Evolutionary conservation across 2,797 vertebrate genomes (phyloP).

Genomic region (Leontocebus nigricollis): DNA sequence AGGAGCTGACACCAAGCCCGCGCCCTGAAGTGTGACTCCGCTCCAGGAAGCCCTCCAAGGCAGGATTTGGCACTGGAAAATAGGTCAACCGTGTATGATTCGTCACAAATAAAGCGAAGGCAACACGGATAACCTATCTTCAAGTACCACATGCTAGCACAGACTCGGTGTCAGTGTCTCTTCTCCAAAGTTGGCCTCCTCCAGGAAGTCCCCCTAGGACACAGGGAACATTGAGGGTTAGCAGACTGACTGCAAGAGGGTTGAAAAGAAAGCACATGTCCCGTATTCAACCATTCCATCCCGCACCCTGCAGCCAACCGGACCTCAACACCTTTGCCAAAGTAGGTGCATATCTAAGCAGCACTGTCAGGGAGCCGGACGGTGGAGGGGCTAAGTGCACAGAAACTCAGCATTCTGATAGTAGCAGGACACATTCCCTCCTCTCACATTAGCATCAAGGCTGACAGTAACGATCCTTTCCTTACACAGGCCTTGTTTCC

Average conservation of each 20-base stretch:
- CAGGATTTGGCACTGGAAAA: constrained; percentile 47
- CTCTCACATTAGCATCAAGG: not conserved
- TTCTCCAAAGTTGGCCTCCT: constrained; percentile 42
- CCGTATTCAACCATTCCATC: not conserved
- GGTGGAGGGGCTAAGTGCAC: not conserved
- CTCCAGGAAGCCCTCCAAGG: not conserved
- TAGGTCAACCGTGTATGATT: constrained; percentile 61
- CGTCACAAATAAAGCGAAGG: constrained; percentile 54
- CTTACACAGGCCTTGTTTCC: not conserved
- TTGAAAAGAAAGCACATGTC: fast-evolving
- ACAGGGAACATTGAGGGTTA: not conserved
- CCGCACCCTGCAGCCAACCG: not conserved
- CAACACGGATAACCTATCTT: constrained; percentile 62
- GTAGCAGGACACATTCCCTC: fast-evolving
- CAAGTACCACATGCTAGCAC: not conserved
- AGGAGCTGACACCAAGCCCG: not conserved
- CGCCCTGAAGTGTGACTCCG: not conserved
- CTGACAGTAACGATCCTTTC: too few species aligned
- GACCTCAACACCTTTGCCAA: fast-evolving
- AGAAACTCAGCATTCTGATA: not conserved
- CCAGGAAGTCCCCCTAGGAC: not conserved
- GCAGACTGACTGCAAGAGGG: not conserved
- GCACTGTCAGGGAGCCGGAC: fast-evolving
- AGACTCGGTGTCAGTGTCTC: not conserved
- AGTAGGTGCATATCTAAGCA: not conserved